Percentiles rank a stretch among this genome's conserved stretches.
phyloP scores from a whole-genome alignment of 2,888 invertebrate species.

The Cephus nigrinus region DNA sequence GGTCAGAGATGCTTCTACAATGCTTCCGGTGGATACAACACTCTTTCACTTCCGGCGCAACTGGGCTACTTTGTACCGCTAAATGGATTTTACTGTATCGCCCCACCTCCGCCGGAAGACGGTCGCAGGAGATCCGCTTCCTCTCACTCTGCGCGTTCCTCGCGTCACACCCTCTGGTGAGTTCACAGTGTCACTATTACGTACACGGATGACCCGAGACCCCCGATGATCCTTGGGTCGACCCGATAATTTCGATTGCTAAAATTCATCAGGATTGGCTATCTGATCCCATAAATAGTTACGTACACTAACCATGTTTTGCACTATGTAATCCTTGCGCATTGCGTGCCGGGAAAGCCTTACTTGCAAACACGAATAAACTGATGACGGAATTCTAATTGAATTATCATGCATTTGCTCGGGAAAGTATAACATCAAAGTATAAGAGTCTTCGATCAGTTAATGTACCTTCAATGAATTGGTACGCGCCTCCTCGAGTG shows the following conservation, averaged over 20 bases:
- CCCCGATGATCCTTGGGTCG: too few relatives aligned
- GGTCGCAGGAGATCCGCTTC: slow-evolving; percentile 32
- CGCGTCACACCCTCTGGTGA: slow-evolving; percentile 43
- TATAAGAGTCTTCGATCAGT: too few relatives aligned
- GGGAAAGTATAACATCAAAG: too few relatives aligned
- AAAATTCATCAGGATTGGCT: too few relatives aligned
- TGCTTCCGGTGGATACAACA: slow-evolving; percentile 31
- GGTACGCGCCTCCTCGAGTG: too few relatives aligned
- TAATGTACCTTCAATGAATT: too few relatives aligned
- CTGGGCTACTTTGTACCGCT: slow-evolving; percentile 53
- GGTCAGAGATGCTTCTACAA: slow-evolving; percentile 39
- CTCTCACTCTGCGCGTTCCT: slow-evolving; percentile 33
- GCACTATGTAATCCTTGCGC: neutral
- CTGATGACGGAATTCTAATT: neutral
- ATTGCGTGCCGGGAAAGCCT: slow-evolving; percentile 2
- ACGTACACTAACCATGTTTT: too few relatives aligned
- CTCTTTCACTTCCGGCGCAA: slow-evolving; percentile 46
- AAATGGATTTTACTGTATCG: slow-evolving; percentile 41
- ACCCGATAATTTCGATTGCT: too few relatives aligned
- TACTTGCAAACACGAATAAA: neutral
- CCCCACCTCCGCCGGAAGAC: slow-evolving; percentile 30
- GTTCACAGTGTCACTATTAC: slow-evolving; percentile 15
- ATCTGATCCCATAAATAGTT: too few relatives aligned
- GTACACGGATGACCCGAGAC: neutral
- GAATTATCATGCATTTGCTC: too few relatives aligned